Conservation (phyloP, 30 jellyfish, hydroid and myxozoan species). For the Pelagia noctiluca region DNA sequence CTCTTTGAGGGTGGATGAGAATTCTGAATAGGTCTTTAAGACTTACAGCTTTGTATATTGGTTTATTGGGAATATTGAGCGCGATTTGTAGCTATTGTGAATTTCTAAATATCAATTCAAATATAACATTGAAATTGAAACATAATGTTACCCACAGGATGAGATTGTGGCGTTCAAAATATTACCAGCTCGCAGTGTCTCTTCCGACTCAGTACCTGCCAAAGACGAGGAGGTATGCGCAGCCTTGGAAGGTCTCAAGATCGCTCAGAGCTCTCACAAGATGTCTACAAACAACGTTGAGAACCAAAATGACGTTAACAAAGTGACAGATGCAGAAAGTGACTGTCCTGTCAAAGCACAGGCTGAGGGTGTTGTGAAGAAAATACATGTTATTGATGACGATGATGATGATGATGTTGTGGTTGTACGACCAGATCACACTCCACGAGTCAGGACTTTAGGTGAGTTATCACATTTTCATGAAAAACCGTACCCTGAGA, state of each 20-base stretch:
- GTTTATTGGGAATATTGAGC: no score
- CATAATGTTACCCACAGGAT: no score
- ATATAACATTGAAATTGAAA: no score
- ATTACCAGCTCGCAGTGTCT: conserved; percentile 27
- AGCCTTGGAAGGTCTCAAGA: conserved; percentile 39
- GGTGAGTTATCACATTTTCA: no score
- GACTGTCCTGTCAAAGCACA: conserved; percentile 8
- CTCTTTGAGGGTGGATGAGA: no score
- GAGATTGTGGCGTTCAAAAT: no score
- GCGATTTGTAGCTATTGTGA: no score
- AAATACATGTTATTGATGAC: not conserved
- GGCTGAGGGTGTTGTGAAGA: not conserved
- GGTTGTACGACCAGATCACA: conserved; percentile 56
- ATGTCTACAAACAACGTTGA: not conserved
- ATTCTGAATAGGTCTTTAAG: no score
- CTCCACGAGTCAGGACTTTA: no score
- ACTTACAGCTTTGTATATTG: no score
- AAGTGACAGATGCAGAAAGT: not conserved
- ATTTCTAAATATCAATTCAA: no score
- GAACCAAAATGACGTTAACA: not conserved
- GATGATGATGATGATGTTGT: conserved; percentile 72
- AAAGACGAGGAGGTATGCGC: conserved; percentile 22
- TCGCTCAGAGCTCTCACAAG: conserved; percentile 14
- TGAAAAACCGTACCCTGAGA: no score
- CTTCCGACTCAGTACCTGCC: conserved; percentile 10